Evolutionary conservation across 1,140 invertebrate genomes (phyloP), one percentile per base, ranked within the genome.

Genomic region (Bombus impatiens): DNA sequence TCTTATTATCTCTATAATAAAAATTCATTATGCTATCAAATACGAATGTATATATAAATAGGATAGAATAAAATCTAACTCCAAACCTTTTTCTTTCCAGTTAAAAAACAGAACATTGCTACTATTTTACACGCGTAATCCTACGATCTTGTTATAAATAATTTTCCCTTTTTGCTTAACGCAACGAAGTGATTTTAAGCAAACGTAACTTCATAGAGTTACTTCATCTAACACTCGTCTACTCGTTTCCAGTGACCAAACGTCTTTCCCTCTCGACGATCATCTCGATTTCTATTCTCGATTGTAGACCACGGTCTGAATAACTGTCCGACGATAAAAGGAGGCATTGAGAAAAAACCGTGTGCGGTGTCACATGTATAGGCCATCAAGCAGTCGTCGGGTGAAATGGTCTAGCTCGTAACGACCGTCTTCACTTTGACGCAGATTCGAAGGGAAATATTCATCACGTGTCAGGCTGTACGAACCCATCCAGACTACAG

Each of bases 371-470:
- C 37, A 22, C 32, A 65, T 35, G 13, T 37, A 53, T 8, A 2
- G 3, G 40, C 32, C 22, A 57, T 53, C 10, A 32, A 82, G n/a
- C 42, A 8, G 10, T 42, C 25, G 44, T 37, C 71, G 42, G 25
- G 71, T 37, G 71, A 42, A 42, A 35, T 44, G 40, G 35, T 40
- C 57, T 47, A 65, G n/a, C 28, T 18, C 3, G 32, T 44, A 44
- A 59, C n/a, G 53, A 10, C 35, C 25, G 25, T n/a, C 68, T 37
- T 42, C 25, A 70, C 59, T 68, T 78, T 9, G 13, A 18, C 18
- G 25, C 65, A 67, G 37, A 68, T 28, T 35, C 18, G 15, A 65
- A 83, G 72, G 62, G 72, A 83, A 77, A 77, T 47, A 28, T 53
- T 32, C 28, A 35, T 78, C 72, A 68, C 35, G 32, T 77, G 82